These are phyloP conservation scores for Cyclargus thomasi DNA, from an alignment of 1,140 invertebrate species.

Conservation along the genomic window DNA sequence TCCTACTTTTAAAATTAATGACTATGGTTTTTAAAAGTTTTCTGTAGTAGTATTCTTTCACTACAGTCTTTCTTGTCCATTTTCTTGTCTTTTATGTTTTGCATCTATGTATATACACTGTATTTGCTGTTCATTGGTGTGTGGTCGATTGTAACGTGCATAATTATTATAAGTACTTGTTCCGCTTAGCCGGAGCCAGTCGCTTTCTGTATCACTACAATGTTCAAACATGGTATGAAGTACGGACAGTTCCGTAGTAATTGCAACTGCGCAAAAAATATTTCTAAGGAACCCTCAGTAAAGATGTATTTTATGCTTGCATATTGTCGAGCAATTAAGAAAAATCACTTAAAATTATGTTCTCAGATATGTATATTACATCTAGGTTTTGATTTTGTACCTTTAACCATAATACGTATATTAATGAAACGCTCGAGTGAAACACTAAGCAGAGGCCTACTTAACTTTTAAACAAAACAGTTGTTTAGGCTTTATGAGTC, in stretches of 20 bases:
- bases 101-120: neutral
- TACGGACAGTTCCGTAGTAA: neutral
- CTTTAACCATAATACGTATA: no score
- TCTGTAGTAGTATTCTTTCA: no score
- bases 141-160: neutral
- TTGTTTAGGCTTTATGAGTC: no score
- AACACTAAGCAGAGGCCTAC: no score
- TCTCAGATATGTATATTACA: no score
- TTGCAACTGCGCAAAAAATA: neutral
- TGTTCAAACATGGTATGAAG: neutral
- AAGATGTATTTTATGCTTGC: no score
- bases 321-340: neutral
- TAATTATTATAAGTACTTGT: neutral
- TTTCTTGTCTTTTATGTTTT: neutral
- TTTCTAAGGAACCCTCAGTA: neutral
- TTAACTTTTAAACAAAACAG: no score
- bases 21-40: no score
- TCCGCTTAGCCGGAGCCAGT: neutral
- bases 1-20: no score
- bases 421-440: no score
- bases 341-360: neutral
- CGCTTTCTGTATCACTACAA: neutral
- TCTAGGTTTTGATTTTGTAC: no score
- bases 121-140: neutral
- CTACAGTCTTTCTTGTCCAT: no score